Conservation (phyloP, 2,797 vertebrate genomes). For the Antrozous pallidus region DNA sequence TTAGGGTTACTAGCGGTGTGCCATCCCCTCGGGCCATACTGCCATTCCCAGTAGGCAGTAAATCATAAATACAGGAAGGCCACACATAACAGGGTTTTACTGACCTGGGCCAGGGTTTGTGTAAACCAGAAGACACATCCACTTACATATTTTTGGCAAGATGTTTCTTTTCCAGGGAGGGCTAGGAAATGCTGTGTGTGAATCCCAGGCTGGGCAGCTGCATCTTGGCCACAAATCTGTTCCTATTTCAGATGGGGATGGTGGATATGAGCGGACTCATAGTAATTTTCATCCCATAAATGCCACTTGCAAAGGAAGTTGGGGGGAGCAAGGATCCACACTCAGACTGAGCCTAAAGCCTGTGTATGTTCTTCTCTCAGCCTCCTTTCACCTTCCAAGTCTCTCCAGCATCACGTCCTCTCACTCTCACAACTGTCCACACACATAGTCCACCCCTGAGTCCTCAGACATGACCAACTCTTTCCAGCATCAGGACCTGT, state of each 20-base stretch:
- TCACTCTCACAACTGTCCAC: neutral
- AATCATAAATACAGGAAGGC: neutral
- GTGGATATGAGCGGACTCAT: neutral
- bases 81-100: neutral
- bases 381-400: neutral
- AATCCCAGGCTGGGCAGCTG: neutral
- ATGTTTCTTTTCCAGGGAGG: neutral
- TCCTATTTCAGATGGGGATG: neutral
- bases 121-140: no score
- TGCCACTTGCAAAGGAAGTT: neutral
- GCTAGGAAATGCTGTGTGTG: neutral
- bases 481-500: neutral
- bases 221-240: neutral
- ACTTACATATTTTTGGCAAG: neutral
- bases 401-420: accelerated
- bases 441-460: no score
- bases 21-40: neutral
- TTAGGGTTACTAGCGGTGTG: neutral
- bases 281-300: neutral
- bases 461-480: neutral
- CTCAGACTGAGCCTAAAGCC: neutral
- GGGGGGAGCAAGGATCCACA: no score
- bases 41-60: neutral
- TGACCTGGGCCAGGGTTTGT: neutral
- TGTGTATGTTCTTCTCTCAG: neutral